Evolutionary conservation across 1,140 invertebrate species (phyloP).

Genomic region (Bombus picipes): DNA sequence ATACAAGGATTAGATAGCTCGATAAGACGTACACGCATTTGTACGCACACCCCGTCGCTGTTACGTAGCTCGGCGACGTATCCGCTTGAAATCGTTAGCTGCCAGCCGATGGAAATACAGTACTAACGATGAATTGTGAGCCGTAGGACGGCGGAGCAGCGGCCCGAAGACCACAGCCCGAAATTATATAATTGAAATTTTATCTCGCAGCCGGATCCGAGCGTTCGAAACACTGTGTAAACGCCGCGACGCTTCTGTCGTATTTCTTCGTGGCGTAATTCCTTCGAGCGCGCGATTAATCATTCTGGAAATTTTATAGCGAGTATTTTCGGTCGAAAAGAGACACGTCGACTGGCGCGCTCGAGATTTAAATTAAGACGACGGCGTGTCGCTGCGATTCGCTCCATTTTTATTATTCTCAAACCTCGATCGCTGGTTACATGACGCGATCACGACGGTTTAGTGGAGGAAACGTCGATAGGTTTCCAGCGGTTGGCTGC

Average conservation of each 20-base stretch:
- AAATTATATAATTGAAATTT: slow-evolving; percentile 52
- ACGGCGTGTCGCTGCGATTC: no score
- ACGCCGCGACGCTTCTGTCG: slow-evolving; percentile 16
- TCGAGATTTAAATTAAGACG: not conserved
- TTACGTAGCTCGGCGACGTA: not conserved
- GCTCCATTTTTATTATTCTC: not conserved
- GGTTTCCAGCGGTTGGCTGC: no score
- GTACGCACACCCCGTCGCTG: slow-evolving; percentile 45
- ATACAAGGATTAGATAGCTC: slow-evolving; percentile 65
- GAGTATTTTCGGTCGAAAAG: not conserved
- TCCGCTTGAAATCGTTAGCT: slow-evolving; percentile 25
- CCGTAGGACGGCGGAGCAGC: not conserved
- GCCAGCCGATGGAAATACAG: slow-evolving; percentile 31
- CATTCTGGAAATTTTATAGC: not conserved
- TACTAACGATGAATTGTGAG: slow-evolving; percentile 51
- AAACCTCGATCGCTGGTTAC: no score
- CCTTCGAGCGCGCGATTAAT: not conserved
- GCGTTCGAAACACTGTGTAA: not conserved
- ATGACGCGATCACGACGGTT: no score
- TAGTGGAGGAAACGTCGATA: no score
- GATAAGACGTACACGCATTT: slow-evolving; percentile 55
- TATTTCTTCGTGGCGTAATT: slow-evolving; percentile 4
- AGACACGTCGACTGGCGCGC: not conserved
- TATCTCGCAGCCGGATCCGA: slow-evolving; percentile 23
- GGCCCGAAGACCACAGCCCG: not conserved